These are phyloP conservation scores for Psammodynastes pulverulentus DNA, from an alignment of 2,113 vertebrate species.

Conservation along the genomic window DNA sequence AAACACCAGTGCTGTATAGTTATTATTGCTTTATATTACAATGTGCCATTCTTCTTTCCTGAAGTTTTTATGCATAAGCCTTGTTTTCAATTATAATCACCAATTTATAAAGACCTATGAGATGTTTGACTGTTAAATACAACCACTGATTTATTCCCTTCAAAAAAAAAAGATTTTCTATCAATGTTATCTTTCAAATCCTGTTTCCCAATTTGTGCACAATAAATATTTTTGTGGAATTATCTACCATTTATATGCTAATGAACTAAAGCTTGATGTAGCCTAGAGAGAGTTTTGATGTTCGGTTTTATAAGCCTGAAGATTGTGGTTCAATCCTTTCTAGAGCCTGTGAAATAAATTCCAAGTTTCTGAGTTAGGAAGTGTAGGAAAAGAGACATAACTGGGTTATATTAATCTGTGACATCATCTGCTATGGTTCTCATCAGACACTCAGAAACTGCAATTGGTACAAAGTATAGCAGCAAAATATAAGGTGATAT, in stretches of 20 bases:
- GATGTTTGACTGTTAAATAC: not conserved
- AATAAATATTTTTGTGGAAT: slow-evolving; percentile 31
- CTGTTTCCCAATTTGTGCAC: not conserved
- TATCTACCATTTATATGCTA: not conserved
- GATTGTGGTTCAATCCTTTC: not conserved
- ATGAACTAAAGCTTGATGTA: not conserved
- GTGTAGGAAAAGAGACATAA: not conserved
- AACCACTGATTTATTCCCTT: not conserved
- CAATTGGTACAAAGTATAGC: not conserved
- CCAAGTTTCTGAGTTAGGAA: not conserved
- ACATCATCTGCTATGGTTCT: not conserved
- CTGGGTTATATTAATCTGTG: not conserved
- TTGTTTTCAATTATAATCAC: not conserved
- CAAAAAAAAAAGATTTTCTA: slow-evolving; percentile 31
- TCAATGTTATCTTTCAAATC: slow-evolving; percentile 36
- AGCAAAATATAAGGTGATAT: not conserved
- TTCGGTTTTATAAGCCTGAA: not conserved
- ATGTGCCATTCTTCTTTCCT: slow-evolving; percentile 4
- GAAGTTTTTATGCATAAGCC: not conserved
- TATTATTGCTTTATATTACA: not conserved
- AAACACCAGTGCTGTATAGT: not conserved
- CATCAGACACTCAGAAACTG: not conserved
- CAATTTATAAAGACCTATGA: slow-evolving; percentile 3
- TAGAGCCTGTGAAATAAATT: not conserved
- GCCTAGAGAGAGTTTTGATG: not conserved